Base-by-base conservation (phyloP, 2,113 vertebrate genomes). In the Microtus ochrogaster region DNA sequence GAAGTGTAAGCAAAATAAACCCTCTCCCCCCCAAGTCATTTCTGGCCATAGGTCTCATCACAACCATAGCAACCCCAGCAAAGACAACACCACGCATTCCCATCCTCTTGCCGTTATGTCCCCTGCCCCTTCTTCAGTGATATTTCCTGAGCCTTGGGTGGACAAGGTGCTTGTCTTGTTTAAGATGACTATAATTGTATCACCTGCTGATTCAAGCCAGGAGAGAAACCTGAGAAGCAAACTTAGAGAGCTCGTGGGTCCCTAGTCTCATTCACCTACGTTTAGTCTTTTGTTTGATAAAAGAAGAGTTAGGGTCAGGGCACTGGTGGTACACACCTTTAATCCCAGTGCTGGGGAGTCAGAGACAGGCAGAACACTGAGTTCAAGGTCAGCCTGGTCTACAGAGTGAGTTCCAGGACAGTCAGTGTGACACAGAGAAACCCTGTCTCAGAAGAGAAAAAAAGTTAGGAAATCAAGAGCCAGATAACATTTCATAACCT, bases 381-480 rank as follows among this genome's bases (percentile, higher is more conserved):
- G 16, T 72, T 70, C 33, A 70, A 70, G 68, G 17, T 33, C 33
- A 70, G 68, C 33, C 14, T 70, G 33, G 16, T 68, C 30, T 68
- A 68, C 66, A 68, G 66, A 68, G 66, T 33, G 6, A 16, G 66
- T 68, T 68, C 14, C 66, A 68, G 66, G 14, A 68, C 33, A 36
- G 66, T 16, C 66, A 16, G 33, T 16, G 14, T 33, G 36, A 70
- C 14, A 36, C 33, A 70, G 16, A 70, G 33, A n/a, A 70, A 70
- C 33, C 6, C 68, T 36, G 33, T 70, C 68, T 70, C 5, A 17
- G 13, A 11, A 28, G 11, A 65, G 28, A 30, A 65, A 65, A 65
- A 11, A 70, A 93, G 8, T 76, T 81, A 73, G 72, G 85, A 94
- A 92, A 73, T 66, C 73, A 94, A 91, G 12, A 96, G 78, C 39